These are phyloP conservation scores for Drosophila histrio DNA, from an alignment of 2,888 invertebrate genomes.

Conservation along the genomic window DNA sequence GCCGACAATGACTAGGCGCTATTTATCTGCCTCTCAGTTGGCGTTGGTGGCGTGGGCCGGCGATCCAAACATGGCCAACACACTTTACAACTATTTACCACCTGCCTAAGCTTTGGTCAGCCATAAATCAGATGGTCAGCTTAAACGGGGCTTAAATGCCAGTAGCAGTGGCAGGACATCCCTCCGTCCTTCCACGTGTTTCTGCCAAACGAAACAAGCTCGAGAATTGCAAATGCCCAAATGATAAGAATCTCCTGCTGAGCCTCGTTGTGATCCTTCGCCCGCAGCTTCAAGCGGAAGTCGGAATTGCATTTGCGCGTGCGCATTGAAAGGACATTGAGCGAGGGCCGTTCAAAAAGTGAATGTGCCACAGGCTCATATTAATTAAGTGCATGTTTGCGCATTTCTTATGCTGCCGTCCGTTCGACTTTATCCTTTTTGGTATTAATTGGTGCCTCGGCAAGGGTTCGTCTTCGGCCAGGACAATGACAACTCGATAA, in stretches of 20 bases:
- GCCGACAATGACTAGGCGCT: background rate
- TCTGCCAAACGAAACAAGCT: slow-evolving; percentile 54
- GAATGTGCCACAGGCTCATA: slow-evolving; percentile 61
- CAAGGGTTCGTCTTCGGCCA: slow-evolving; percentile 45
- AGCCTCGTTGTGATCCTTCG: slow-evolving; percentile 34
- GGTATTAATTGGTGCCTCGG: slow-evolving; percentile 61
- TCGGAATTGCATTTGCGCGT: slow-evolving; percentile 14
- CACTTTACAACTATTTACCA: slow-evolving; percentile 4
- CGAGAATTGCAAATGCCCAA: slow-evolving; percentile 54
- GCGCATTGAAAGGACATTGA: slow-evolving; percentile 35
- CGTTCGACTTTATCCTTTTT: slow-evolving; percentile 43
- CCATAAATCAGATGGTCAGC: slow-evolving; percentile 64
- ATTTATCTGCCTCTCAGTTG: slow-evolving; percentile 2
- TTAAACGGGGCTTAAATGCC: slow-evolving; percentile 71
- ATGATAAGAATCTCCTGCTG: slow-evolving; percentile 55
- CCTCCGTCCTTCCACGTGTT: slow-evolving; percentile 24
- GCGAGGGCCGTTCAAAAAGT: slow-evolving; percentile 15
- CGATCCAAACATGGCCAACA: background rate
- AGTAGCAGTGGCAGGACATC: slow-evolving; percentile 49
- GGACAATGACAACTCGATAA: slow-evolving; percentile 82
- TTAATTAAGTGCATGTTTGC: slow-evolving; percentile 73
- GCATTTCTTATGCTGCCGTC: slow-evolving; percentile 52
- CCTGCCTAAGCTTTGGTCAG: slow-evolving; percentile 7
- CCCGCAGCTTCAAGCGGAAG: slow-evolving; percentile 59
- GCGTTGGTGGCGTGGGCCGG: slow-evolving; percentile 45